Conservation (phyloP, 2,888 invertebrate species). For the Oasisia sp. region DNA sequence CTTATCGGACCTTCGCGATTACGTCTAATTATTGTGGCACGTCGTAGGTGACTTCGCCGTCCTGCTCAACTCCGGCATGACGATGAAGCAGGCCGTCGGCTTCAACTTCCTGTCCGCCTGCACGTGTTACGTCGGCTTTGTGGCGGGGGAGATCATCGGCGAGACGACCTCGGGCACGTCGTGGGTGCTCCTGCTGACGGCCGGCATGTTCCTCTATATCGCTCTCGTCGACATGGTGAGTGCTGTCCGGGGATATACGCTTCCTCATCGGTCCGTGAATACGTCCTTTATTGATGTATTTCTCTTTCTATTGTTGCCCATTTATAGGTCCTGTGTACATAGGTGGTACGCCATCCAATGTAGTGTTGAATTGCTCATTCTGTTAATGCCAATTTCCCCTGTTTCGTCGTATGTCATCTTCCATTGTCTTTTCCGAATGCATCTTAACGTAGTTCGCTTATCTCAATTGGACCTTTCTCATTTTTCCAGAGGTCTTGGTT, state of each 20-base stretch:
- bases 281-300: too few species aligned
- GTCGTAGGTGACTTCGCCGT: constrained; percentile 73
- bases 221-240: constrained; percentile 73
- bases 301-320: too few species aligned
- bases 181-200: constrained; percentile 73
- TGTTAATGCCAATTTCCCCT: too few species aligned
- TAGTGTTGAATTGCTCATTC: too few species aligned
- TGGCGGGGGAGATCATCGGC: constrained; percentile 69
- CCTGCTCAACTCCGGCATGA: constrained; percentile 72
- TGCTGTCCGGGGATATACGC: not conserved
- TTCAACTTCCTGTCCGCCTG: constrained; percentile 73
- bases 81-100: constrained; percentile 70
- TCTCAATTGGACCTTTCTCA: too few species aligned
- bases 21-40: not conserved
- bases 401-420: too few species aligned
- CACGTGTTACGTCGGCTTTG: constrained; percentile 70
- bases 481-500: too few species aligned
- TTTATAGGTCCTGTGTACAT: too few species aligned
- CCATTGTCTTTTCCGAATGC: too few species aligned
- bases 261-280: too few species aligned
- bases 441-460: too few species aligned
- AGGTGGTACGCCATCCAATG: too few species aligned
- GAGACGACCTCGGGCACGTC: constrained; percentile 66
- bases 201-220: constrained; percentile 74
- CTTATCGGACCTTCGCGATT: not conserved